Base-by-base conservation (phyloP, 2,888 invertebrate species). In the Ephialtes manifestator region DNA sequence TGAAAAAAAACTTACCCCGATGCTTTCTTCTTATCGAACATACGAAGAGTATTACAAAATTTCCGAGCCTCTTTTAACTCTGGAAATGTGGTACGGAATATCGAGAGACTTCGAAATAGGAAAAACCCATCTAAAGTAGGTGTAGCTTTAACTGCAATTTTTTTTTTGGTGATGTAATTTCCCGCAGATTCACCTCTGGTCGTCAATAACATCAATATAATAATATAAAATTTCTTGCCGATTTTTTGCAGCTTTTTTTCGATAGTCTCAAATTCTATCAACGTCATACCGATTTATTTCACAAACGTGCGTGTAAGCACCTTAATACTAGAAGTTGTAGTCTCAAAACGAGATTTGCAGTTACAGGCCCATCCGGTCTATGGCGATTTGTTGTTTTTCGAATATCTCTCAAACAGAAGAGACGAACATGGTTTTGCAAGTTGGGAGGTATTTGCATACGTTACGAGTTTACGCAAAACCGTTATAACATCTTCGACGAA, bases 81-180 rank as follows among this genome's bases (percentile, higher is more conserved):
- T 96, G 92, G 96, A 97, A 92, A 95, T 96, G 65, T 97, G 96
- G 96, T 95, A 95, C 89, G 94, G 85, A 2, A 90, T 92, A 53
- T 88, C 91, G 0, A 92, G 89, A 76, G 93, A 93, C 18, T 90
- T 89, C 72, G 89, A 91, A 5, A 60, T 67, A 8, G 48, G 46
- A 8, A 88, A 88, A 8, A 86, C 74, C 10, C 76, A 67, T 77
- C 46, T 18, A 11, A 72, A 53, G 72, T 86, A 58, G 58, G 83
- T 77, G 5, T 28, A 74, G 24, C 24, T 24, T 24, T 24, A 2
- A 24, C 24, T 24, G 1, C 1, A 24, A 24, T 2, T 24, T 24
- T 24, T 24, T 24, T 24, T n/a, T 10, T 31, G 60, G 31, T 15
- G 5, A n/a, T 10, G 2, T 11, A 4, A 20, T 10, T 20, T 55